Percentiles rank a stretch among this genome's conserved stretches.
Conservation (phyloP, 2,113 vertebrate genomes). For the Galeopterus variegatus region DNA sequence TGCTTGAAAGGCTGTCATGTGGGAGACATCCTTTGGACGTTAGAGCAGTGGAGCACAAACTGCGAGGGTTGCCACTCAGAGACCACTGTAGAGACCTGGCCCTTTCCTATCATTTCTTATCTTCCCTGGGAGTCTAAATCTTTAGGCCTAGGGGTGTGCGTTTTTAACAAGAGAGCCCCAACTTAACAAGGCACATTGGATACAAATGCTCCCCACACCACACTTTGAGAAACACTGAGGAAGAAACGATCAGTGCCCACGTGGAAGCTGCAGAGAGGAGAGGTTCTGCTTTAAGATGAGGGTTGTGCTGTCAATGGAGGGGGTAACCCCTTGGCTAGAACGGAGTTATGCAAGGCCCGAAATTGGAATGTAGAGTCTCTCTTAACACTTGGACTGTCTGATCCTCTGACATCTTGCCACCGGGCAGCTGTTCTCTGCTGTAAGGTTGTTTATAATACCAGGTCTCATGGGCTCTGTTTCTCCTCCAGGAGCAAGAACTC, state of each 20-base stretch:
- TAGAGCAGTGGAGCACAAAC: neutral
- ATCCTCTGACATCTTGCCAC: neutral
- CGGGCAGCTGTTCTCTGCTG: neutral
- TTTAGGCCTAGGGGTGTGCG: neutral
- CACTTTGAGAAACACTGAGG: neutral
- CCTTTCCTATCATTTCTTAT: neutral
- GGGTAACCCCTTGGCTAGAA: neutral
- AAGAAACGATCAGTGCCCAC: neutral
- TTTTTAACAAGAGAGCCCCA: neutral
- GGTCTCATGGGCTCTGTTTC: neutral
- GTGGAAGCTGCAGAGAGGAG: neutral
- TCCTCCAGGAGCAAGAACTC: conserved; percentile 94
- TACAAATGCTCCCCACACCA: neutral
- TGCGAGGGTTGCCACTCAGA: neutral
- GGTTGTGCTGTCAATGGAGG: neutral
- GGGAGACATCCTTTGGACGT: neutral
- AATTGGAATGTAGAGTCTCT: neutral
- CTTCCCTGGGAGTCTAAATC: neutral
- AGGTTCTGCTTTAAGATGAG: neutral
- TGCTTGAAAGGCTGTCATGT: conserved; percentile 33
- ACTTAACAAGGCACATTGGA: neutral
- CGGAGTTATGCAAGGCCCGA: neutral
- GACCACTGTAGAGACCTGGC: neutral
- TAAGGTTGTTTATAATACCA: neutral
- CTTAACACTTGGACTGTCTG: neutral